Base-by-base conservation (phyloP, 2,888 invertebrate species). In the Drosophila atroscutellata region DNA sequence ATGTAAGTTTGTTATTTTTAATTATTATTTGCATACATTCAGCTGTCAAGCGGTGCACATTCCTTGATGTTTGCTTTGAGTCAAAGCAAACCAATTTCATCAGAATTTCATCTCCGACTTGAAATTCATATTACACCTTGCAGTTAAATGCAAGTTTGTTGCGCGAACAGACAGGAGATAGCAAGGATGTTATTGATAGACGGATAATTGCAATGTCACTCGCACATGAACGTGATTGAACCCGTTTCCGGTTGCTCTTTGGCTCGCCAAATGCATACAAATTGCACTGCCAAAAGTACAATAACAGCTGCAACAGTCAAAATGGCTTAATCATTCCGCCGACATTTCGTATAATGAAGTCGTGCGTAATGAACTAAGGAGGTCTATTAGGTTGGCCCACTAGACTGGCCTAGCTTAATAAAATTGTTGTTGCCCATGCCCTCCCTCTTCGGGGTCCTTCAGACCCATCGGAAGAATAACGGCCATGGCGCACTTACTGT, bases 141-240 rank as follows among this genome's bases (percentile, higher is more conserved):
- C 15, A 24, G 20, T 45, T 13, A 1, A 13, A 7, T 45, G 45
- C 20, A 15, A 7, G 13, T 20, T 45, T 24, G 20, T 45, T 45
- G 15, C 7, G 13, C 20, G 20, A 20, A 42, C 3, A 42, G 20
- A 20, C 13, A 13, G 1, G 1, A 34, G 26, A 7, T 34, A 18
- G 15, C 11, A 59, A 55, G 13, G 15, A 36, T 39, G 18, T 36
- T 45, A 45, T 30, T 65, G 42, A 51, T 60, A 20, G 50, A 52
- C 42, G 30, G 55, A 69, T 68, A 61, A 64, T 63, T 63, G 59
- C 42, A 64, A 60, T 63, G 83, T 45, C 86, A 63, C 51, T 67
- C 47, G 68, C 70, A 68, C 68, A 24, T 80, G 83, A 88, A 66
- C 63, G 9, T 77, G 88, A 83, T 83, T 86, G 83, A 83, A 72